These are phyloP conservation scores for Lathamus discolor DNA, from an alignment of 2,113 vertebrate genomes.

Conservation along the genomic window DNA sequence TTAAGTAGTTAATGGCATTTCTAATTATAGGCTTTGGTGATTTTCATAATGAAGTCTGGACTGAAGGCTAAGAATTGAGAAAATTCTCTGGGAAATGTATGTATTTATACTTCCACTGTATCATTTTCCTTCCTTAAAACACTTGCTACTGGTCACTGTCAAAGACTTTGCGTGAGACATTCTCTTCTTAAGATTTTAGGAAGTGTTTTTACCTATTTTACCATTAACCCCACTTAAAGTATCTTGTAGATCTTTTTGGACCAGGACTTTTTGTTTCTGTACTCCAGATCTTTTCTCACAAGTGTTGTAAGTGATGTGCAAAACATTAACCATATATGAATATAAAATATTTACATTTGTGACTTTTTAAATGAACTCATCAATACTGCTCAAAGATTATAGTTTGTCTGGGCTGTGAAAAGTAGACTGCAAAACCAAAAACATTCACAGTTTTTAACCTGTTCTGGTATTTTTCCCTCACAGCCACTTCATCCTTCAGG, in stretches of 20 bases:
- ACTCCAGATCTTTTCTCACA: not conserved
- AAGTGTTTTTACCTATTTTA: not conserved
- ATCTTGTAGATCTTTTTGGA: not conserved
- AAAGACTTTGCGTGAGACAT: not conserved
- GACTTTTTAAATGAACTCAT: not conserved
- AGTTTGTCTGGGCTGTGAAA: not conserved
- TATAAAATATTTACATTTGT: not conserved
- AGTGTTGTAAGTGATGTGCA: not conserved
- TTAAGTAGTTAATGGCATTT: not conserved
- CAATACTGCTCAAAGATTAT: not conserved
- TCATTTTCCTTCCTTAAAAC: not conserved
- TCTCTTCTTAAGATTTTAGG: not conserved
- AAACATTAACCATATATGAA: not conserved
- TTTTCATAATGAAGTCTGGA: not conserved
- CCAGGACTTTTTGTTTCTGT: not conserved
- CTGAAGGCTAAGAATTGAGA: not conserved
- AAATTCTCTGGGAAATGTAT: not conserved
- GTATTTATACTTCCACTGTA: not conserved
- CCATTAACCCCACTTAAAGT: not conserved
- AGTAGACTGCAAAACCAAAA: not conserved
- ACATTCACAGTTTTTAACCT: not conserved
- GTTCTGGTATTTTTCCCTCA: not conserved
- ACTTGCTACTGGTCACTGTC: not conserved
- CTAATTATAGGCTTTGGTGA: not conserved
- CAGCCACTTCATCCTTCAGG: not conserved